A percentile compares a stretch with the other conserved stretches of the same genome.
Evolutionary conservation across 2,888 invertebrate species (phyloP).

Genomic region (Drymonia ruficornis): DNA sequence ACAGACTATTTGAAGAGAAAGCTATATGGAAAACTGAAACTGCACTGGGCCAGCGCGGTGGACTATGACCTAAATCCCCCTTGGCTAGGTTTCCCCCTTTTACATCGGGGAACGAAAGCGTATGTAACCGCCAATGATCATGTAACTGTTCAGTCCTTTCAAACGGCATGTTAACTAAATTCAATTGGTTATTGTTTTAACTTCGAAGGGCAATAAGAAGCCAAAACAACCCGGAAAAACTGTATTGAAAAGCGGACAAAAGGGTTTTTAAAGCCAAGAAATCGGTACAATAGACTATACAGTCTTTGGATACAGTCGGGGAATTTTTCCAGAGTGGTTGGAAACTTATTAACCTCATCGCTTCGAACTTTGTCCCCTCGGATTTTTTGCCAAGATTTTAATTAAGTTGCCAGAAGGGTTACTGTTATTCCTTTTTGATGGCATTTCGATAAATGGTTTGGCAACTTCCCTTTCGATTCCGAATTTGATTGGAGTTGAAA

Average conservation of each 20-base stretch:
- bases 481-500: constrained; percentile 57
- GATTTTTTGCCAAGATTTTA: constrained; percentile 57
- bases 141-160: too few species aligned
- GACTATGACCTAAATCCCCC: too few species aligned
- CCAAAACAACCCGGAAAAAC: constrained; percentile 18
- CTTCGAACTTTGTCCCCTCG: constrained; percentile 25
- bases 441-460: constrained; percentile 78
- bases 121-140: not conserved
- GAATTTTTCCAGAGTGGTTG: constrained; percentile 30
- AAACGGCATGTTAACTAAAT: too few species aligned
- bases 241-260: constrained; percentile 20
- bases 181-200: not conserved
- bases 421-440: constrained; percentile 79
- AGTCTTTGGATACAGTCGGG: constrained; percentile 31
- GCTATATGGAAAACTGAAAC: too few species aligned
- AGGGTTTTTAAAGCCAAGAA: constrained; percentile 27
- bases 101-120: too few species aligned
- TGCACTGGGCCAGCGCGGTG: too few species aligned
- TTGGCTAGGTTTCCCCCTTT: too few species aligned
- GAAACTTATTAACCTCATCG: constrained; percentile 39
- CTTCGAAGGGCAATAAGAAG: constrained; percentile 12
- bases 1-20: too few species aligned
- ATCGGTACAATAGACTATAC: constrained; percentile 27
- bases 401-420: constrained; percentile 76
- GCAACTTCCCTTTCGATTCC: constrained; percentile 64